Evolutionary conservation across 2,797 vertebrate species (phyloP).

Genomic region (Artibeus lituratus): DNA sequence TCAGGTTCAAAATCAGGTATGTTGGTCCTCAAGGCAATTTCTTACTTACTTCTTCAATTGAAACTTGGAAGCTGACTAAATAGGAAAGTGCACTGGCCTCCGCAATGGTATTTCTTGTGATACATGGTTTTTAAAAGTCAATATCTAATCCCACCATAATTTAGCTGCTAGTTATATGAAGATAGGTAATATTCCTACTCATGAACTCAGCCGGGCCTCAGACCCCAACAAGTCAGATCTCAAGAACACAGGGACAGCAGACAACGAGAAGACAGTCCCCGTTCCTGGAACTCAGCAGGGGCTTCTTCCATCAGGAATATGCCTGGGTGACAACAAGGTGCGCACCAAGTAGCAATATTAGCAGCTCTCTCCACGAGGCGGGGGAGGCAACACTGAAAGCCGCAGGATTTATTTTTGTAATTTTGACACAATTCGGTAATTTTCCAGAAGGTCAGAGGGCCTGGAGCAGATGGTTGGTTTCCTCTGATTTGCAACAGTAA

Average conservation of each 20-base stretch:
- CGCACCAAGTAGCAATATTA: neutral
- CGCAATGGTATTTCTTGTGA: neutral
- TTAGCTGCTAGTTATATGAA: constrained; percentile 25
- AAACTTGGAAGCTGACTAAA: constrained; percentile 9
- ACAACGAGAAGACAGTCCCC: neutral
- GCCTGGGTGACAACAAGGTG: neutral
- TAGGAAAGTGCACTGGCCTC: neutral
- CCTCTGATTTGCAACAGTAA: neutral
- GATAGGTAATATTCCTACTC: neutral
- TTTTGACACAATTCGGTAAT: constrained; percentile 50
- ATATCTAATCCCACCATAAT: constrained; percentile 45
- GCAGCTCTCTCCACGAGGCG: neutral
- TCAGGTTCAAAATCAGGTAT: constrained; percentile 18
- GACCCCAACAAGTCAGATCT: neutral
- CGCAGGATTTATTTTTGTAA: constrained; percentile 30
- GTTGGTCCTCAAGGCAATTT: neutral
- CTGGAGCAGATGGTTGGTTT: constrained; percentile 35
- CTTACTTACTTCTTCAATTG: constrained; percentile 20
- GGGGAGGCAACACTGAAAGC: neutral
- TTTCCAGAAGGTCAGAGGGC: constrained; percentile 67
- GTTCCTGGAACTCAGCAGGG: neutral
- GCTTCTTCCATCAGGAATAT: neutral
- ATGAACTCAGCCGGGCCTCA: neutral
- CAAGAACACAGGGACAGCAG: neutral
- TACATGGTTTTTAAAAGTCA: constrained; percentile 14